phyloP scores from a whole-genome alignment of 1,140 invertebrate species.

The Pseudomyrmex gracilis region DNA sequence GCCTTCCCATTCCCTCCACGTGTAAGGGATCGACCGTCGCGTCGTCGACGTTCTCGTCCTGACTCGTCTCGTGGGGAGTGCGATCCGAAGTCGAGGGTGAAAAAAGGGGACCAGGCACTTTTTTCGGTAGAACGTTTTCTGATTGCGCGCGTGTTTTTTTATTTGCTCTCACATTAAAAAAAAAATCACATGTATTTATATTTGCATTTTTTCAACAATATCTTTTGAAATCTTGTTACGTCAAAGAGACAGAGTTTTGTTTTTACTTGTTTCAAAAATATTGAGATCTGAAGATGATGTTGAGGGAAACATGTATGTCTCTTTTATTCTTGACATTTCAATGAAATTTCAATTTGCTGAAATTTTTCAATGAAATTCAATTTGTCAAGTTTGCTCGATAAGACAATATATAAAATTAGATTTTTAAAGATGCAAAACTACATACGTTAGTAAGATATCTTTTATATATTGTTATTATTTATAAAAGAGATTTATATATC shows the following conservation, averaged over 20 bases:
- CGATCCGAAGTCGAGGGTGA: neutral
- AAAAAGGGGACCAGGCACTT: slow-evolving; percentile 48
- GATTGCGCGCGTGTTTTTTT: slow-evolving; percentile 37
- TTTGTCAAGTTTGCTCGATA: too few relatives aligned
- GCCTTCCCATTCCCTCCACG: slow-evolving; percentile 16
- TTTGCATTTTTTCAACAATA: slow-evolving; percentile 14
- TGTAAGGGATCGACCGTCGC: slow-evolving; percentile 18
- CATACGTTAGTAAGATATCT: too few relatives aligned
- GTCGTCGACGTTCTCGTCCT: neutral
- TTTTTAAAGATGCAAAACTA: neutral
- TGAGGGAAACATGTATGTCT: too few relatives aligned
- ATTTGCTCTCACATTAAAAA: neutral
- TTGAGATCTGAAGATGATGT: too few relatives aligned
- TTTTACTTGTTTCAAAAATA: too few relatives aligned
- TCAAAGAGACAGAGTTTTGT: too few relatives aligned
- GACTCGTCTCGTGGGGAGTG: slow-evolving; percentile 21
- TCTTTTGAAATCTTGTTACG: neutral
- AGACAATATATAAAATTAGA: neutral
- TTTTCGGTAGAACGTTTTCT: slow-evolving; percentile 43
- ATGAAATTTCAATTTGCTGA: too few relatives aligned
- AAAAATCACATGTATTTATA: neutral
- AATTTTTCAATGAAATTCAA: too few relatives aligned
- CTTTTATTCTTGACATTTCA: too few relatives aligned
- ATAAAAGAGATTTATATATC: neutral
- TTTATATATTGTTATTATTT: neutral